phyloP scores from a whole-genome alignment of 2,797 vertebrate genomes.

The Sebastiscus tertius region DNA sequence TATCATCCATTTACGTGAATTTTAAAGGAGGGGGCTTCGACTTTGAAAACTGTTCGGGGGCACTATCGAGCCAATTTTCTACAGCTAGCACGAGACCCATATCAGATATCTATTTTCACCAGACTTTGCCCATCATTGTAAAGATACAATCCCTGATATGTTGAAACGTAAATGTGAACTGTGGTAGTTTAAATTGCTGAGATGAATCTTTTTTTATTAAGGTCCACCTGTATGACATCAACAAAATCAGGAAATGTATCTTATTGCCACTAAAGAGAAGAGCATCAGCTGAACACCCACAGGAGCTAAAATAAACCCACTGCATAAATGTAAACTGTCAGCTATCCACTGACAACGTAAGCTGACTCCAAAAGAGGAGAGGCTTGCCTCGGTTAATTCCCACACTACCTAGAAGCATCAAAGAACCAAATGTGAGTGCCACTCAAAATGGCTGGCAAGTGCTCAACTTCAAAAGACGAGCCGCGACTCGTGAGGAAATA shows the following conservation, averaged over 20 bases:
- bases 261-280: background rate
- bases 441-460: conserved; percentile 27
- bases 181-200: background rate
- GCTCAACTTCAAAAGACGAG: conserved; percentile 48
- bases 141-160: background rate
- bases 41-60: too few relatives aligned
- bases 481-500: conserved; percentile 19
- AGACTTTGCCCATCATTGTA: too few relatives aligned
- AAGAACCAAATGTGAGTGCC: conserved; percentile 44
- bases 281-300: background rate
- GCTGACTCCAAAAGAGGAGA: conserved; percentile 35
- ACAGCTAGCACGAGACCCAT: too few relatives aligned
- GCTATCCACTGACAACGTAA: conserved; percentile 38
- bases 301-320: background rate
- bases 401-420: conserved; percentile 42
- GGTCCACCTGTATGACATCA: too few relatives aligned
- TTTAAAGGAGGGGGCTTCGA: too few relatives aligned
- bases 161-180: background rate
- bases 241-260: background rate
- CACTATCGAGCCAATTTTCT: too few relatives aligned
- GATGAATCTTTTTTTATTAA: background rate
- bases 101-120: too few relatives aligned
- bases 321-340: conserved; percentile 22
- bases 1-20: too few relatives aligned
- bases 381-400: conserved; percentile 47